phyloP scores from a whole-genome alignment of 2,113 vertebrate species.

The Merops nubicus region DNA sequence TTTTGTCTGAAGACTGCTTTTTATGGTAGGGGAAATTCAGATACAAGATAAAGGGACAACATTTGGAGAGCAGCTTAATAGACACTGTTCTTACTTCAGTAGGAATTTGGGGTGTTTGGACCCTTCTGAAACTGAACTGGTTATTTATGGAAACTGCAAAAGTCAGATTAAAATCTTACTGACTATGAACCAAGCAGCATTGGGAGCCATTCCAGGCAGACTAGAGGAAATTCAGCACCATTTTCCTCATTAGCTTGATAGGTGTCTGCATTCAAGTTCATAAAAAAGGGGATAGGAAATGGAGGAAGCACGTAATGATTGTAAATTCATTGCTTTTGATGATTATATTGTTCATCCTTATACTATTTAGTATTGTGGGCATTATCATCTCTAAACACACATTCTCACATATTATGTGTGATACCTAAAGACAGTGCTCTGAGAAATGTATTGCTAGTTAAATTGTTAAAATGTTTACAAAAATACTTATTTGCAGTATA shows the following conservation, averaged over 20 bases:
- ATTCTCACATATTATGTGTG: background rate
- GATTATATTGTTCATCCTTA: background rate
- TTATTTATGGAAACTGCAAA: background rate
- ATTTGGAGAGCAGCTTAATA: background rate
- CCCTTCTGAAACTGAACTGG: background rate
- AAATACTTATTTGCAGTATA: background rate
- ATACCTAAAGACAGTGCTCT: background rate
- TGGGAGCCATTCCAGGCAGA: background rate
- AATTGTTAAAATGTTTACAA: background rate
- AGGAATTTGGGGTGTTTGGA: background rate
- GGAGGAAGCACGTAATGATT: background rate
- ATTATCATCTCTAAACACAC: background rate
- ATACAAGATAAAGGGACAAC: background rate
- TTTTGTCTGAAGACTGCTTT: background rate
- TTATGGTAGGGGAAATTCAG: background rate
- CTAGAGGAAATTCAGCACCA: background rate
- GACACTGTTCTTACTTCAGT: background rate
- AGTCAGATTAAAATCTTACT: background rate
- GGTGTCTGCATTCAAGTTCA: background rate
- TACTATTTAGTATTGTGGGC: background rate
- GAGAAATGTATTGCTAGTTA: background rate
- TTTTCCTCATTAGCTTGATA: conserved; percentile 7
- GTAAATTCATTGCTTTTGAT: background rate
- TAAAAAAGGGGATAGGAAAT: background rate
- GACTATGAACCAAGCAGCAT: background rate